Evolutionary conservation across 2,797 vertebrate genomes (phyloP).

Genomic region (Phylloscopus collybita): DNA sequence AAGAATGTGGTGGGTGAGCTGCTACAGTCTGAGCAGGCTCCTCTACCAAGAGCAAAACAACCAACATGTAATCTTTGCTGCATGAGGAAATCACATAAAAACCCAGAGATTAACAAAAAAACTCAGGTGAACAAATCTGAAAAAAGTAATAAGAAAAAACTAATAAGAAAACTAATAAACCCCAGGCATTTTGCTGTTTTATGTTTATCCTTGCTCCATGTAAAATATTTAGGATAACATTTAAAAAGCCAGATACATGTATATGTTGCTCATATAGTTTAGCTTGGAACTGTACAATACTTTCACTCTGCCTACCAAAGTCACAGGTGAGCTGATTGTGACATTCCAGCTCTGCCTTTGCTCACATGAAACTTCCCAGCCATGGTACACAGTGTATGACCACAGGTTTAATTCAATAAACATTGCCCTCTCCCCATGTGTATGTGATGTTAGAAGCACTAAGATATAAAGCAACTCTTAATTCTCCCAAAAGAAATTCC

Average conservation of each 20-base stretch:
- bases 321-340: not conserved
- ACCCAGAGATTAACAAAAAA: not conserved
- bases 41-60: not conserved
- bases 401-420: not conserved
- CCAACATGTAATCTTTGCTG: not conserved
- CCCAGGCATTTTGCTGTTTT: not conserved
- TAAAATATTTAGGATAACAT: not conserved
- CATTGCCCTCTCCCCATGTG: accelerated
- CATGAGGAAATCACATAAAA: not conserved
- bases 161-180: not conserved
- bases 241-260: not conserved
- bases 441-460: not conserved
- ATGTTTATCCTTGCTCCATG: not conserved
- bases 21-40: not conserved
- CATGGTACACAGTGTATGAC: not conserved
- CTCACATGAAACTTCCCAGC: not conserved
- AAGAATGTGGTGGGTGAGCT: not conserved
- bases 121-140: not conserved
- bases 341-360: not conserved
- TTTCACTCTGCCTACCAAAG: not conserved
- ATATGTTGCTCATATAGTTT: not conserved
- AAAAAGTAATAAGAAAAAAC: not conserved
- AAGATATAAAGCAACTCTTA: not conserved
- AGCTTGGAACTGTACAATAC: not conserved
- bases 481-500: not conserved